Percentiles rank a stretch among this genome's conserved stretches.
phyloP scores from a whole-genome alignment of 2,113 vertebrate species.

The Dipodomys ordii region DNA sequence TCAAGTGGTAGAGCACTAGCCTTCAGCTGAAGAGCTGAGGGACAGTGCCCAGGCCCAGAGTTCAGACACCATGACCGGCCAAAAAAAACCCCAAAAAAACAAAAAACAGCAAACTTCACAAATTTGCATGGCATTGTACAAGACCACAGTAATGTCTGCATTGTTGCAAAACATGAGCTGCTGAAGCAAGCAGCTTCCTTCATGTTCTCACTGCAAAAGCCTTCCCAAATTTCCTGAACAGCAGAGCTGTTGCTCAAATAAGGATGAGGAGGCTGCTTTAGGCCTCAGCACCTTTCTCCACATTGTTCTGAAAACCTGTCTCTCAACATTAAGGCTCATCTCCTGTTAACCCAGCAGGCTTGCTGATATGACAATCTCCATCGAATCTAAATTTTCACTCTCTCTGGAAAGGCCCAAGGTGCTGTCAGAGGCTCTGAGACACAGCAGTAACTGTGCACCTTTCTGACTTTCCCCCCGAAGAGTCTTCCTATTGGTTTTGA shows the following conservation, averaged over 20 bases:
- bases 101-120: too few species aligned
- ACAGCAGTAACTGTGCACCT: neutral
- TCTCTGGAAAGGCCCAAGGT: neutral
- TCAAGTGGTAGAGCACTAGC: too few species aligned
- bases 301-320: conserved; percentile 34
- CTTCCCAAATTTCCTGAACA: neutral
- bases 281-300: neutral
- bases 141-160: too few species aligned
- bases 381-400: neutral
- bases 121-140: too few species aligned
- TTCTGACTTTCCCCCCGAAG: neutral
- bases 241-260: neutral
- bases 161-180: too few species aligned
- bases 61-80: too few species aligned
- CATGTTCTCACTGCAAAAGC: neutral
- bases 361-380: neutral
- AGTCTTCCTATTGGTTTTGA: neutral
- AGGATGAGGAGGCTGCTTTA: neutral
- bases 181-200: too few species aligned
- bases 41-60: too few species aligned
- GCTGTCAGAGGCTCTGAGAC: neutral
- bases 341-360: neutral
- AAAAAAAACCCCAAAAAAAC: too few species aligned
- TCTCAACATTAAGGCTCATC: neutral
- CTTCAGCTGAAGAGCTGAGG: too few species aligned